Percentiles rank a stretch among this genome's conserved stretches.
These are phyloP conservation scores for Eunapius fragilis DNA, from an alignment of 37 sponge, comb jelly and placozoan species.

Conservation along the genomic window DNA sequence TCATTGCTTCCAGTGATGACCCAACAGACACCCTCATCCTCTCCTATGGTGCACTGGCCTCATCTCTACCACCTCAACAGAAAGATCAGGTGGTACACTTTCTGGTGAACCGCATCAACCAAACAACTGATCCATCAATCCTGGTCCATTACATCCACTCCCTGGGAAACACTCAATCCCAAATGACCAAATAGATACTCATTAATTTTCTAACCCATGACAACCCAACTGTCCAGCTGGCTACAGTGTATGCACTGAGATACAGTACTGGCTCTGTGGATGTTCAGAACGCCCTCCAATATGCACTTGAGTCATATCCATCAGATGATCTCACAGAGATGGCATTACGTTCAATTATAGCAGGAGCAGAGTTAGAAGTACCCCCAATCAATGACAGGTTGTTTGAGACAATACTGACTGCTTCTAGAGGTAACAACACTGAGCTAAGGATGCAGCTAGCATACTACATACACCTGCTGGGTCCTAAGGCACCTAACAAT, in stretches of 20 bases:
- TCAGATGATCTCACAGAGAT: background rate
- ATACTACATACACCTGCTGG: background rate
- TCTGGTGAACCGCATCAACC: conserved; percentile 3
- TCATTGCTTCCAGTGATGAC: background rate
- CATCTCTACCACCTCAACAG: background rate
- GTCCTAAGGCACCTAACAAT: background rate
- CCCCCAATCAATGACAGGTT: background rate
- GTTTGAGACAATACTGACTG: background rate
- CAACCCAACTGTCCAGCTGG: conserved; percentile 31
- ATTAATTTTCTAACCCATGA: conserved; percentile 10
- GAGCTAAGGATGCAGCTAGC: background rate
- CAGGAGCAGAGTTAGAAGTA: background rate
- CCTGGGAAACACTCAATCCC: conserved; percentile 58
- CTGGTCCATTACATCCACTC: conserved; percentile 30
- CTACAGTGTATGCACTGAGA: conserved; percentile 24
- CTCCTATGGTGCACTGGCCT: conserved; percentile 33
- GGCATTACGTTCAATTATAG: background rate
- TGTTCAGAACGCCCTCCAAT: background rate
- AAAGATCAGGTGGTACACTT: background rate
- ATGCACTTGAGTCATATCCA: background rate
- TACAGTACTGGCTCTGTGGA: background rate
- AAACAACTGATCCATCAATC: background rate
- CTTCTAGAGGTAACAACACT: background rate
- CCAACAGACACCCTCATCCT: conserved; percentile 26
- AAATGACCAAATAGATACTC: background rate